Percentiles rank a stretch among this genome's conserved stretches.
Evolutionary conservation across 1,140 invertebrate species (phyloP).

Genomic region (Helicoverpa zea): DNA sequence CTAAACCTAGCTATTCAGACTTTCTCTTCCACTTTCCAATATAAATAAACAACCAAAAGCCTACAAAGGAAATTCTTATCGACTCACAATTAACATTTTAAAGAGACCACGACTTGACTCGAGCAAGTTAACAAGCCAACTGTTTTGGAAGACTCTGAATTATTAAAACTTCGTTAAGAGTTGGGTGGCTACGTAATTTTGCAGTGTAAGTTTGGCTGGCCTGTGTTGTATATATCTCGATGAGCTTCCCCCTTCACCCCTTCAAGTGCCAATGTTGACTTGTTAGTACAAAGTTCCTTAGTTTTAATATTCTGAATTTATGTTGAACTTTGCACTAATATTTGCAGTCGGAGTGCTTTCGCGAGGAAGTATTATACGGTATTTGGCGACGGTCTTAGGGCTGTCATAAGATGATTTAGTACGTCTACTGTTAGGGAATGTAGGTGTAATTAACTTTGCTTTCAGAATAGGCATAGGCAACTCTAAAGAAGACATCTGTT

Average conservation of each 20-base stretch:
- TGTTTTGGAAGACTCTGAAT: slow-evolving; percentile 59
- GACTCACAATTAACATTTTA: slow-evolving; percentile 50
- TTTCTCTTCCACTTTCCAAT: background rate
- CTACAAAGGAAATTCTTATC: slow-evolving; percentile 1
- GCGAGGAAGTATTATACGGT: background rate
- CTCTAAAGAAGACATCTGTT: too few species aligned
- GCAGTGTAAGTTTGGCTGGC: slow-evolving; percentile 33
- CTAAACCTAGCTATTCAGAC: too few species aligned
- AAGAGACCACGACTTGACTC: slow-evolving; percentile 50
- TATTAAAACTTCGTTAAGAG: slow-evolving; percentile 66
- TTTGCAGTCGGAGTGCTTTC: slow-evolving; percentile 9
- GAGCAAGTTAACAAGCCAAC: slow-evolving; percentile 47
- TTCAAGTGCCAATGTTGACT: slow-evolving; percentile 26
- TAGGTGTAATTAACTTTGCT: too few species aligned
- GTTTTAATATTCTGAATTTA: slow-evolving; percentile 28
- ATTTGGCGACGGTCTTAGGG: background rate
- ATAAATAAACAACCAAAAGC: slow-evolving; percentile 8
- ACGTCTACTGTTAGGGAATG: too few species aligned
- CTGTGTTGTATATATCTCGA: slow-evolving; percentile 13
- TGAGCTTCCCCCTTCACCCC: background rate
- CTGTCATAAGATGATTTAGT: too few species aligned
- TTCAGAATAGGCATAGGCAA: too few species aligned
- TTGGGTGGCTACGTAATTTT: slow-evolving; percentile 29
- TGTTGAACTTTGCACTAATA: background rate
- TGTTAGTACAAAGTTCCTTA: slow-evolving; percentile 22